A percentile compares a stretch with the other conserved stretches of the same genome.
Evolutionary conservation across 2,113 vertebrate species (phyloP).

Genomic region (Hiodon alosoides): DNA sequence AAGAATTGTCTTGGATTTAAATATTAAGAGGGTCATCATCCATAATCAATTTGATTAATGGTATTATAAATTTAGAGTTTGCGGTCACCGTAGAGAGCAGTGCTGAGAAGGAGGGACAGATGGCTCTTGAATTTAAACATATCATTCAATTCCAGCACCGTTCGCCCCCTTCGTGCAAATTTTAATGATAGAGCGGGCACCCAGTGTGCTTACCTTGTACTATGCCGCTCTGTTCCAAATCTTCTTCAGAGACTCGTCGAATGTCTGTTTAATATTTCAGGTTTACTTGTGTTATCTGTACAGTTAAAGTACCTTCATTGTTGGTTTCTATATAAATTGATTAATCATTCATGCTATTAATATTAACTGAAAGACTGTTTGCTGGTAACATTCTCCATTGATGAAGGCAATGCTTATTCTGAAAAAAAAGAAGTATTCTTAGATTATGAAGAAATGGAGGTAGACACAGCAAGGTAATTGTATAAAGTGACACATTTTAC

Average conservation of each 20-base stretch:
- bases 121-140: conserved; percentile 24
- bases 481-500: neutral
- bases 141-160: conserved; percentile 5
- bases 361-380: neutral
- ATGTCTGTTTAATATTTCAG: neutral
- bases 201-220: neutral
- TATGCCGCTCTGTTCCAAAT: neutral
- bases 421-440: no score
- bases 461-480: neutral
- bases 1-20: conserved; percentile 14
- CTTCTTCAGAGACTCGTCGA: neutral
- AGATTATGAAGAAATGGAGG: neutral
- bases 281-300: neutral
- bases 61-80: conserved; percentile 23
- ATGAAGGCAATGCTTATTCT: no score
- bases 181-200: conserved; percentile 1
- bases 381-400: no score
- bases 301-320: neutral
- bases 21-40: conserved; percentile 21
- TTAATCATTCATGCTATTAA: neutral
- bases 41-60: conserved; percentile 33
- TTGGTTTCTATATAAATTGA: neutral
- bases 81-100: conserved; percentile 15
- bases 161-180: neutral
- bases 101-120: conserved; percentile 11